phyloP scores from a whole-genome alignment of 2,113 vertebrate species.

The Bufo gargarizans region DNA sequence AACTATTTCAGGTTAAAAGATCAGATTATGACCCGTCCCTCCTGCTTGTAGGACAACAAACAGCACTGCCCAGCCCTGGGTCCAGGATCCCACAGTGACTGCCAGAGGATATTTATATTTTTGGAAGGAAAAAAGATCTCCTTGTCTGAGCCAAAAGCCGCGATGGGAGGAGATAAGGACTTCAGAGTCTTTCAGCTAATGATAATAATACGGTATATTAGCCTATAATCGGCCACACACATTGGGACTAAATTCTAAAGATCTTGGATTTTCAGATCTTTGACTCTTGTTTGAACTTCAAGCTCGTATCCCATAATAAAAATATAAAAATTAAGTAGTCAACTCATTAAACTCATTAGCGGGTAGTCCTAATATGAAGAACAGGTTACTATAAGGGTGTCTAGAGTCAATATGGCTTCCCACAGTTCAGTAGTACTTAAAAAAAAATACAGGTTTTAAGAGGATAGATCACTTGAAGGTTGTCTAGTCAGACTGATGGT shows the following conservation, averaged over 20 bases:
- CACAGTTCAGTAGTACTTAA: background rate
- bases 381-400: background rate
- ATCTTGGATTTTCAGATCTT: background rate
- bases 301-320: background rate
- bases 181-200: background rate
- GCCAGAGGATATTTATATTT: background rate
- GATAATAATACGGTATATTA: constrained; percentile 5
- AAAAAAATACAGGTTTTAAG: background rate
- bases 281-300: background rate
- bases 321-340: background rate
- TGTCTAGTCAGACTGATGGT: background rate
- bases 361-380: background rate
- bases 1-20: constrained; percentile 1
- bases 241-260: background rate
- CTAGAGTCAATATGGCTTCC: background rate
- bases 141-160: background rate
- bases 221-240: constrained; percentile 15
- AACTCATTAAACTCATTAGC: too few relatives aligned
- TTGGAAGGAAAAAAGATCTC: background rate
- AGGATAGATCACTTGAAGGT: background rate
- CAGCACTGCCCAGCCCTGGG: background rate
- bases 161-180: background rate
- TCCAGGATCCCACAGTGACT: background rate
- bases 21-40: background rate
- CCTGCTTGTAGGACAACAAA: background rate